Evolutionary conservation across 2,888 invertebrate genomes (phyloP).

Genomic region (Machimus atricapillus): DNA sequence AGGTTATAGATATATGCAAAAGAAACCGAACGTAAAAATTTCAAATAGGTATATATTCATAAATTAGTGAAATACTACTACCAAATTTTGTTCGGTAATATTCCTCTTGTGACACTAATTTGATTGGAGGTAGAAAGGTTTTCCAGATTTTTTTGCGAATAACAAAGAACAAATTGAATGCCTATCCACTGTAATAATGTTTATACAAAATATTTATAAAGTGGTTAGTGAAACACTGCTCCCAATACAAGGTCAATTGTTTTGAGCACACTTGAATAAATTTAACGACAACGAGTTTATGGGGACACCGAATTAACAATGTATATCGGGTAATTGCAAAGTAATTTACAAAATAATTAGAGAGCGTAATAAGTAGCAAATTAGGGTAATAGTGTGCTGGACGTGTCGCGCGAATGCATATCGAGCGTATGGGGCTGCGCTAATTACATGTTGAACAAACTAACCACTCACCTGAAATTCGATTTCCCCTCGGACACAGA

Average conservation of each 20-base stretch:
- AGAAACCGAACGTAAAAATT: no score
- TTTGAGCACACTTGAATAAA: neutral
- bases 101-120: no score
- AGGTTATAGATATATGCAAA: no score
- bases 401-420: neutral
- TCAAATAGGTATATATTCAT: no score
- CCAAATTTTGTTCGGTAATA: no score
- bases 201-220: neutral
- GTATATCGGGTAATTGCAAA: constrained; percentile 7
- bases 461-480: neutral
- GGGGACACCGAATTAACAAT: neutral
- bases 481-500: neutral
- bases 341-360: constrained; percentile 34
- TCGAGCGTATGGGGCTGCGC: neutral
- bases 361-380: constrained; percentile 14
- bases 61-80: no score
- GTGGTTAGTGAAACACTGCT: neutral
- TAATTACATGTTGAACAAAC: neutral
- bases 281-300: neutral
- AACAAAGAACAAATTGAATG: neutral
- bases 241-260: neutral
- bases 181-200: neutral
- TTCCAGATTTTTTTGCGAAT: neutral
- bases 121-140: no score
- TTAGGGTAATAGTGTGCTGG: neutral